Evolutionary conservation across 2,113 vertebrate species (phyloP).

Genomic region (Oxygymnocypris stewartii): DNA sequence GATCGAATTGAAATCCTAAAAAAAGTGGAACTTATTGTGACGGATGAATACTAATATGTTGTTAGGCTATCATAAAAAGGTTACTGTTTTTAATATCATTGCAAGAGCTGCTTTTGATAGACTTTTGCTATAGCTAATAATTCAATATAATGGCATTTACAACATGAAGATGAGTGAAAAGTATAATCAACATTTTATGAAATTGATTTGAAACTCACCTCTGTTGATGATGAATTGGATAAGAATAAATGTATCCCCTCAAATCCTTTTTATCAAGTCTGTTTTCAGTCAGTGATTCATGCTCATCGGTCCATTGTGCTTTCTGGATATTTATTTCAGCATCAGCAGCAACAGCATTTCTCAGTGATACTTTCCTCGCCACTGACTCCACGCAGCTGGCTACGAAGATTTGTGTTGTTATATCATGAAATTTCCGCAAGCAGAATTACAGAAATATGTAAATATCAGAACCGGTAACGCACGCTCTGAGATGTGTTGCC

Average conservation of each 20-base stretch:
- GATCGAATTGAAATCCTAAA: not conserved
- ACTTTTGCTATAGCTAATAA: not conserved
- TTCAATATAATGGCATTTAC: not conserved
- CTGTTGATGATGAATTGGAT: not conserved
- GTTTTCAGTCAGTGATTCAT: conserved; percentile 1
- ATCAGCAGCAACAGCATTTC: not conserved
- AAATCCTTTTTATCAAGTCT: not conserved
- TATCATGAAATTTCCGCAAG: conserved; percentile 17
- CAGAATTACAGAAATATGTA: not conserved
- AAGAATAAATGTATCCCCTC: not conserved
- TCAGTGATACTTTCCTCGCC: conserved; percentile 4
- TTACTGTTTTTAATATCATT: not conserved
- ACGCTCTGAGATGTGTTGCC: conserved; percentile 54
- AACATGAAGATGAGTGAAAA: not conserved
- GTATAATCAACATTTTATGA: not conserved
- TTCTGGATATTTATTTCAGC: conserved; percentile 17
- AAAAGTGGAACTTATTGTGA: not conserved
- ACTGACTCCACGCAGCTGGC: too few relatives aligned
- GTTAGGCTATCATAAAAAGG: not conserved
- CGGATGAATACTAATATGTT: not conserved
- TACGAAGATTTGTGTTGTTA: not conserved
- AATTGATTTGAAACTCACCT: conserved; percentile 31
- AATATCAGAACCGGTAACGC: conserved; percentile 32
- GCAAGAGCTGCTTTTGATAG: not conserved
- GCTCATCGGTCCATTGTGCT: conserved; percentile 27